Evolutionary conservation across 2,888 invertebrate species (phyloP).

Genomic region (Phymatocera aterrima): DNA sequence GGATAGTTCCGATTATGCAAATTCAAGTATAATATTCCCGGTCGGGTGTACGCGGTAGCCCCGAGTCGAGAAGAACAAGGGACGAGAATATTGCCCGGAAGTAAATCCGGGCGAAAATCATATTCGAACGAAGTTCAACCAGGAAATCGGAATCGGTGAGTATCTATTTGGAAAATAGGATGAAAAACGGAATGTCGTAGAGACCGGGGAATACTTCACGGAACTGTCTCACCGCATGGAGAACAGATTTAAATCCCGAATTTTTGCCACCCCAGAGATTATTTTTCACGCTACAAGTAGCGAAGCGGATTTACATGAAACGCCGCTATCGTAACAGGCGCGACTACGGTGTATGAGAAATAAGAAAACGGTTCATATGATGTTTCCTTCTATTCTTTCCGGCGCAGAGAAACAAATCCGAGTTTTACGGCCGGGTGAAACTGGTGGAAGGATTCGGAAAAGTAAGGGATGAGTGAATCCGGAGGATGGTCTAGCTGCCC

Average conservation of each 20-base stretch:
- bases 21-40: constrained; percentile 30
- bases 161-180: too few relatives aligned
- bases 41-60: constrained; percentile 9
- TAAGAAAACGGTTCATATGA: background rate
- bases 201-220: too few relatives aligned
- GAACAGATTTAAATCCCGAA: too few relatives aligned
- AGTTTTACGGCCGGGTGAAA: constrained; percentile 28
- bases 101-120: background rate
- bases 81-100: background rate
- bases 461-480: constrained; percentile 7
- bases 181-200: background rate
- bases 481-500: constrained; percentile 21
- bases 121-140: background rate
- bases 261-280: too few relatives aligned
- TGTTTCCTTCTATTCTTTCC: background rate
- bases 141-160: background rate
- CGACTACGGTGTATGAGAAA: background rate
- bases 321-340: too few relatives aligned
- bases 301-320: too few relatives aligned
- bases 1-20: constrained; percentile 40
- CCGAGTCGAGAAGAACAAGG: background rate
- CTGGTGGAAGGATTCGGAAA: background rate
- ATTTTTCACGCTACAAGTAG: too few relatives aligned
- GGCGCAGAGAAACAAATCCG: constrained; percentile 13
- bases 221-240: too few relatives aligned